Base-by-base conservation (phyloP, 2,113 vertebrate species). In the Odontesthes bonariensis region DNA sequence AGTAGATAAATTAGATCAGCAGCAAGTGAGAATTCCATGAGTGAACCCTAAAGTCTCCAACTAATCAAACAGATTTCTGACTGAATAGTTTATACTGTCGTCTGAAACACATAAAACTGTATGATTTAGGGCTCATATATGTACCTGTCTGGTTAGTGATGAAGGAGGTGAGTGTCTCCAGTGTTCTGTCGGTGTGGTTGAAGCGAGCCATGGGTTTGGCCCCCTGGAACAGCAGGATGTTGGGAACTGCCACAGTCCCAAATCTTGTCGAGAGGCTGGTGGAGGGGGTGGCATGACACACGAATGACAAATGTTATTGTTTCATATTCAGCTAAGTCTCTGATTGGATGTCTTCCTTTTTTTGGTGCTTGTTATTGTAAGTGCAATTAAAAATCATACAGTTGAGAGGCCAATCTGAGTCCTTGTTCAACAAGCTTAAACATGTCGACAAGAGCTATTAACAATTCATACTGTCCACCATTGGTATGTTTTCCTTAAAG, bases 151-250 rank as follows among this genome's bases (percentile, higher is more conserved):
- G 98, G 77, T 99, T 99, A 27, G 94, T 91, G 80, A 99, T 96
- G 88, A 99, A 99, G 42, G 96, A 94, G 59, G 95, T 96, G 69
- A 99, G 90, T 0, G 92, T 96, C 53, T 96, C 96, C 88, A 99
- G 69, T 0, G 96, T 99, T 73, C 97, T 89, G 58, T 99, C 97
- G 0, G 97, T 98, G 60, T 99, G 98, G 86, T 99, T 99, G 92
- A 98, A 99, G 47, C 98, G 94, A 69, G 98, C 98, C 96, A 99
- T 98, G 1, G 98, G 98, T 79, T 99, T 99, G 61, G 95, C 96
- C 53, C 98, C 98, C 95, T 99, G 98, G 88, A 99, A 99, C 79
- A 99, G 90, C 31, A 99, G 94, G 53, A 99, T 99, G 79, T 99
- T 99, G 7, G 98, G 98, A 49, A 99, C 98, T 11, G 98, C 98